Evolutionary conservation across 2,797 vertebrate genomes (phyloP).

Genomic region (Craterocephalus amniculus): DNA sequence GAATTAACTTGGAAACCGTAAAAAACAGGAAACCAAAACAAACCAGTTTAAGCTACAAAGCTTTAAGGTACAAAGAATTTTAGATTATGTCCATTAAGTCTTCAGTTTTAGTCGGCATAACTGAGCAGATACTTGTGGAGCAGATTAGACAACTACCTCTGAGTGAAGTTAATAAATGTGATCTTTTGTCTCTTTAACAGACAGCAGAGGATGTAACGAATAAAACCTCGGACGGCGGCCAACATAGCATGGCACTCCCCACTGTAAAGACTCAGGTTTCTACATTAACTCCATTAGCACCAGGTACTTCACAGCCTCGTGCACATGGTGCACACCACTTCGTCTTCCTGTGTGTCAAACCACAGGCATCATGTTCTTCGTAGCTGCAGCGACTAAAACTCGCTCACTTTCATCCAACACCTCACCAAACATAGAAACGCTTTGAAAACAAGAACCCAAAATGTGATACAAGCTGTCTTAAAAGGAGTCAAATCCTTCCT

Average conservation of each 20-base stretch:
- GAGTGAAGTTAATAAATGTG: too few relatives aligned
- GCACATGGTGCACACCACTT: neutral
- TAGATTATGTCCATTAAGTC: neutral
- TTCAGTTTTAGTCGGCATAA: neutral
- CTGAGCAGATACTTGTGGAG: neutral
- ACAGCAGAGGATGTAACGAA: neutral
- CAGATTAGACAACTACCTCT: too few relatives aligned
- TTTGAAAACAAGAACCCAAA: neutral
- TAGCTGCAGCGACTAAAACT: neutral
- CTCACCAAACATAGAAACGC: neutral
- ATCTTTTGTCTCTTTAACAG: neutral
- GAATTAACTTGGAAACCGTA: too few relatives aligned
- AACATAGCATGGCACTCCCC: too few relatives aligned
- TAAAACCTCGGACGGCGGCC: too few relatives aligned
- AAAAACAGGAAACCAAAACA: too few relatives aligned
- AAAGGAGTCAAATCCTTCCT: too few relatives aligned
- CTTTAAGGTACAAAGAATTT: neutral
- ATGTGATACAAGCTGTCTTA: neutral
- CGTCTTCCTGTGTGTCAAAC: slow-evolving; percentile 60
- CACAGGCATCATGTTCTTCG: slow-evolving; percentile 23
- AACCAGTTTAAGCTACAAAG: neutral
- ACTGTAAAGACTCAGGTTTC: too few relatives aligned
- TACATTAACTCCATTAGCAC: rapidly evolving
- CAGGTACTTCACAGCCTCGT: neutral
- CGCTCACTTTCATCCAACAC: neutral